Evolutionary conservation across 2,888 invertebrate genomes (phyloP), one percentile per base, ranked within the genome.

Genomic region (Drosophila austrosaltans): DNA sequence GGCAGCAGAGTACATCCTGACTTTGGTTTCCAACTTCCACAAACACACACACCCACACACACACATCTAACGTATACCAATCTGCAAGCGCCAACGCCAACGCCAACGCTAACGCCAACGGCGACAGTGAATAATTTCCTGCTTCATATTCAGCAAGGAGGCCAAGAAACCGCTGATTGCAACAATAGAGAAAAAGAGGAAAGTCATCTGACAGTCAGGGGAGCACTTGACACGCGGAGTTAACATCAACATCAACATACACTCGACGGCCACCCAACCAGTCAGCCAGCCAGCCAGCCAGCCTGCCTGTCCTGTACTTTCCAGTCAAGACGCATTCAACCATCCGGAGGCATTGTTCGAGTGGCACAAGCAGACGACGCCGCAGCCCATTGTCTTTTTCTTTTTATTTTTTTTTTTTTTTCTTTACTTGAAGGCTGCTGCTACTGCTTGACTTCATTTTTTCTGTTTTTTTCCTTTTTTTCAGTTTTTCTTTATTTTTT

Each of bases 41-140:
- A 22, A 32, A 36, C 10, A 5, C 32, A 36, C 53, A 36, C 10
- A n/a, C n/a, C n/a, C n/a, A n/a, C n/a, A 36, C 10, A 5, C 32
- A 36, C 53, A 36, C 10, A n/a, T 2, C 36, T 12, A 7, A 22
- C 22, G 8, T 22, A 3, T 22, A 10, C 10, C 44, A 7, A 10
- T 32, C 8, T 5, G 3, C 5, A 4, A 22, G 28, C 7, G 20
- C 8, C 2, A 48, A 28, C 48, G n/a, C 20, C 53, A 32, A 53
- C 30, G 32, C 20, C 53, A 32, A 53, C 30, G 32, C 12, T 48
- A 62, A 25, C 30, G 44, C 20, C 53, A 36, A 6, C 61, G 36
- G 30, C 53, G 36, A 36, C 48, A 32, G 61, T 62, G 62, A 62
- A 62, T 53, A 53, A 62, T 62, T 62, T 62, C 62, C 62, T 53